Evolutionary conservation across 2,888 invertebrate genomes (phyloP), one percentile per base, ranked within the genome.

Genomic region (Hipparchia sbordonii): DNA sequence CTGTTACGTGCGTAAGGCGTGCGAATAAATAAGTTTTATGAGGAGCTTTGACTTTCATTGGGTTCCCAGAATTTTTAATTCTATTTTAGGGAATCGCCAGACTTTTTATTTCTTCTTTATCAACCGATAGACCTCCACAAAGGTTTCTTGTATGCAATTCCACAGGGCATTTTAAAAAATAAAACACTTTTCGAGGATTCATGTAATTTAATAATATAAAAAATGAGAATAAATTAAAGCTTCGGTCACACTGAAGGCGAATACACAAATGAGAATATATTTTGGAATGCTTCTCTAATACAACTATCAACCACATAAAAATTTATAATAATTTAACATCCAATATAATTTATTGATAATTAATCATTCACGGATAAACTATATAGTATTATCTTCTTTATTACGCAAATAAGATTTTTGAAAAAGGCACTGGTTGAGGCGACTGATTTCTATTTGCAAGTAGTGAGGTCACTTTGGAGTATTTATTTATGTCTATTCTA

Each of bases 1-100:
- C 80, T 80, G 81, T 79, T 77, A 74, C 68, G 76, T 76, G 73
- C 75, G 77, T 72, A 57, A 76, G 70, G 71, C 74, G 69, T 76
- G 77, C 74, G 66, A 79, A 78, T 82, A 81, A 80, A 81, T 79
- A 74, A 72, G 68, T 78, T 79, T 78, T 78, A 80, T 72, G 77
- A 74, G 57, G 68, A 76, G 10, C 39, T 48, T 39, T 2, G 10
- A 10, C 51, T 65, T 65, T 65, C 1, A 65, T 65, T 65, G 5
- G 4, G 23, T 8, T 48, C 13, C 39, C 10, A n/a, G n/a, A n/a
- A n/a, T n/a, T n/a, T n/a, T n/a, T n/a, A n/a, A n/a, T n/a, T n/a
- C n/a, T n/a, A n/a, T n/a, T n/a, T n/a, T n/a, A n/a, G n/a, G n/a
- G n/a, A n/a, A n/a, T n/a, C 39, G 39, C 39, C 39, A 39, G 39